phyloP scores from a whole-genome alignment of 2,888 invertebrate genomes.

The Drosophila lutescens region DNA sequence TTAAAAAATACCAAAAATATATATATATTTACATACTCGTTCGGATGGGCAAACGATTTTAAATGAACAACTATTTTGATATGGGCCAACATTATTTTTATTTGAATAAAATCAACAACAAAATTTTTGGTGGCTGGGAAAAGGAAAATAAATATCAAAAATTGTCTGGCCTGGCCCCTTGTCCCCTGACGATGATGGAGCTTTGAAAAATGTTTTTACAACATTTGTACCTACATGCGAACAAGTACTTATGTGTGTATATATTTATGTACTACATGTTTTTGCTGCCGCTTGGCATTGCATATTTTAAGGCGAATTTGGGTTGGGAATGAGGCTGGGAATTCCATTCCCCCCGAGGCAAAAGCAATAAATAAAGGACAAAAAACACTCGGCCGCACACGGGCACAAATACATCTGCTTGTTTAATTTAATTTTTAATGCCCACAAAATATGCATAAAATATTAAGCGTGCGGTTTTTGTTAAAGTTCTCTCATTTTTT shows the following conservation, averaged over 20 bases:
- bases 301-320: slow-evolving; percentile 64
- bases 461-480: slow-evolving; percentile 66
- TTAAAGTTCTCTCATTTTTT: slow-evolving; percentile 37
- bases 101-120: slow-evolving; percentile 64
- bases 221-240: slow-evolving; percentile 49
- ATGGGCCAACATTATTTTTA: slow-evolving; percentile 48
- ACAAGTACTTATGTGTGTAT: slow-evolving; percentile 1
- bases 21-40: slow-evolving; percentile 25
- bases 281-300: slow-evolving; percentile 43
- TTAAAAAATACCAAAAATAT: slow-evolving; percentile 1
- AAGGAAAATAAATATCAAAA: slow-evolving; percentile 47
- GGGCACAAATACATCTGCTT: slow-evolving; percentile 66
- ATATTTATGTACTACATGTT: slow-evolving; percentile 31
- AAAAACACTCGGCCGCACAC: slow-evolving; percentile 29
- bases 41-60: slow-evolving; percentile 33
- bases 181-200: slow-evolving; percentile 36
- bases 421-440: slow-evolving; percentile 79
- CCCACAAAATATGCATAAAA: slow-evolving; percentile 79
- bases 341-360: slow-evolving; percentile 39
- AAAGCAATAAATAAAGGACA: slow-evolving; percentile 63
- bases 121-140: slow-evolving; percentile 18
- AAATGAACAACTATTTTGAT: slow-evolving; percentile 49
- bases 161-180: slow-evolving; percentile 18
- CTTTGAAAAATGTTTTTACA: slow-evolving; percentile 72
- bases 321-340: slow-evolving; percentile 9